Conservation (phyloP, 1,140 invertebrate species). For the Drosophila miranda region DNA sequence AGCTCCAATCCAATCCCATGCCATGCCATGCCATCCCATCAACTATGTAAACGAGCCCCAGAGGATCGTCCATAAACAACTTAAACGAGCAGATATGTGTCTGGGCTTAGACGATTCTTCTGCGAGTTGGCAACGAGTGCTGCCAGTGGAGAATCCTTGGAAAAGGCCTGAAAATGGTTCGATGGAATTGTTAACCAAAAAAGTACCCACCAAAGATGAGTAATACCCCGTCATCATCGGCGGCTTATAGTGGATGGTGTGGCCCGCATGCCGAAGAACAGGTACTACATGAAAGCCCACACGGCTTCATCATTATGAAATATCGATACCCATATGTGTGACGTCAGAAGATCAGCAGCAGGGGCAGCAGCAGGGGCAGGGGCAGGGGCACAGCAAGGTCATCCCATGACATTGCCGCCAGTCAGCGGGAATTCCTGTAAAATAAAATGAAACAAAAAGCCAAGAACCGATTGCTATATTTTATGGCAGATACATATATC, state of each 20-base stretch:
- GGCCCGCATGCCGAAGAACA: conserved; percentile 44
- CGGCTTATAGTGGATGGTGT: not conserved
- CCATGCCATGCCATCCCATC: conserved; percentile 31
- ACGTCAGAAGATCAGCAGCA: conserved; percentile 56
- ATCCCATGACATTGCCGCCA: conserved; percentile 56
- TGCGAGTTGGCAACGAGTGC: conserved; percentile 17
- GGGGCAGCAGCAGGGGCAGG: conserved; percentile 1
- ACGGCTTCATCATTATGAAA: conserved; percentile 37
- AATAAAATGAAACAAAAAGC: conserved; percentile 10
- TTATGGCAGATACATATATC: conserved; percentile 16
- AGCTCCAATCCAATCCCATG: not conserved
- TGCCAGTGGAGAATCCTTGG: conserved; percentile 42
- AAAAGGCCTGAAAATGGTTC: conserved; percentile 24
- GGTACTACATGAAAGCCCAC: conserved; percentile 47
- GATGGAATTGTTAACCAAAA: conserved; percentile 39
- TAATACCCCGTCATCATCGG: conserved; percentile 19
- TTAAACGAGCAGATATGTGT: conserved; percentile 51
- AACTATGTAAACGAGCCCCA: conserved; percentile 64
- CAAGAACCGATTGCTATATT: conserved; percentile 1
- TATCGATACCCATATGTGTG: conserved; percentile 44
- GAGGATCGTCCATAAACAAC: conserved; percentile 55
- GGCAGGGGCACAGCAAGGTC: conserved; percentile 47
- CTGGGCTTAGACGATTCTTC: conserved; percentile 12
- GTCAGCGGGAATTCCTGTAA: conserved; percentile 70
- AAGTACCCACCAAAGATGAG: conserved; percentile 12